These are phyloP conservation scores for Drosophila repletoides DNA, from an alignment of 1,140 invertebrate genomes.

Conservation along the genomic window DNA sequence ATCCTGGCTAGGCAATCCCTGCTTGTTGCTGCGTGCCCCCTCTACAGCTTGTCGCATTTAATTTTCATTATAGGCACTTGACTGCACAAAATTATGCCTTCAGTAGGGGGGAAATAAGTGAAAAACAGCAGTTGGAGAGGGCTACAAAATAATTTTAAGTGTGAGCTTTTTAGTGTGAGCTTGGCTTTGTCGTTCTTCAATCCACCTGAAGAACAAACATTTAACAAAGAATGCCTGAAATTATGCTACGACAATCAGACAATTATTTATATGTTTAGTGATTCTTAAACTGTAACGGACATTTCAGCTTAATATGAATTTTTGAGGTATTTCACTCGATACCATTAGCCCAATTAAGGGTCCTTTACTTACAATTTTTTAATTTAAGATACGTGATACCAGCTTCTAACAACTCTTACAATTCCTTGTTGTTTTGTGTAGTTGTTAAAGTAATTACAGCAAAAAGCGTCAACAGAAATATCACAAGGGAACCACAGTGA, in stretches of 20 bases:
- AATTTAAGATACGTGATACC: no score
- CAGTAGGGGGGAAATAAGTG: background rate
- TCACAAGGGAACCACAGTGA: background rate
- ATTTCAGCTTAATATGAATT: no score
- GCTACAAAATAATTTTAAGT: slow-evolving; percentile 35
- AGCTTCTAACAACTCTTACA: no score
- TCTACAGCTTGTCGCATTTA: slow-evolving; percentile 60
- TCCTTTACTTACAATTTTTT: no score
- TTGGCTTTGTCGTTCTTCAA: slow-evolving; percentile 4
- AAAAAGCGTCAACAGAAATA: background rate
- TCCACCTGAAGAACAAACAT: background rate
- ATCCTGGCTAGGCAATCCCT: slow-evolving; percentile 40
- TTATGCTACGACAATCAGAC: no score
- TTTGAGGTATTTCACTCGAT: no score
- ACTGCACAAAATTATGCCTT: slow-evolving; percentile 54
- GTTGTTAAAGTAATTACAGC: slow-evolving; percentile 15
- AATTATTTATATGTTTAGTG: no score
- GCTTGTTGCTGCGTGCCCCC: background rate
- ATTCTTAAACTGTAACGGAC: no score
- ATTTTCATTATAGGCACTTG: slow-evolving; percentile 76
- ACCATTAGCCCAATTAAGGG: no score
- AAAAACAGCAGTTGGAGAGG: background rate
- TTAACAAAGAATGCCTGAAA: background rate
- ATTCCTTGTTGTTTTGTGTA: background rate
- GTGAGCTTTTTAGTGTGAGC: slow-evolving; percentile 19